phyloP scores from a whole-genome alignment of 2,113 vertebrate species.

The Hyperoodon ampullatus region DNA sequence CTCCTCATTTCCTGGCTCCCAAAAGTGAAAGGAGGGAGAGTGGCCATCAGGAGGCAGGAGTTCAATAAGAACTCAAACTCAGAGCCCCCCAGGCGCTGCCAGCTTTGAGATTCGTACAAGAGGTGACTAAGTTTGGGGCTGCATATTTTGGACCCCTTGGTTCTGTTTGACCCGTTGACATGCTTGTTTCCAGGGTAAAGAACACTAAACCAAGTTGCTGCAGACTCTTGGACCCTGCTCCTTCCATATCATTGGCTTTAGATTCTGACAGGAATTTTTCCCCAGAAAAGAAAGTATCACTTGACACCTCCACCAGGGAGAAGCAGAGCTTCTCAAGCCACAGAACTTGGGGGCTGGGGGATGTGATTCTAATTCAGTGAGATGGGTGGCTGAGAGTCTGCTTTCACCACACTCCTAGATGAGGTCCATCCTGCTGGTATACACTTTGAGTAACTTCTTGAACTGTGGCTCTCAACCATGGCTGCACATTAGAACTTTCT shows the following conservation, averaged over 20 bases:
- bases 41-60: background rate
- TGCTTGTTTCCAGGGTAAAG: background rate
- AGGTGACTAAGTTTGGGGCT: background rate
- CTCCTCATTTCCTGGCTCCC: background rate
- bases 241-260: background rate
- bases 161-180: background rate
- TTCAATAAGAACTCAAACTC: background rate
- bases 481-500: background rate
- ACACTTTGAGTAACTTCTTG: background rate
- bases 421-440: background rate
- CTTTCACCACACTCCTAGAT: background rate
- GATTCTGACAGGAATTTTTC: background rate
- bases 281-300: background rate
- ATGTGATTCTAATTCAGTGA: background rate
- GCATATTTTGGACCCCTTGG: background rate
- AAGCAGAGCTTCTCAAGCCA: background rate
- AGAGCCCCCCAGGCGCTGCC: background rate
- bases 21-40: background rate
- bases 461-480: background rate
- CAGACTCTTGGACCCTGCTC: background rate
- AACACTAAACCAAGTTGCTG: background rate
- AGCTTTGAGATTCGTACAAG: background rate
- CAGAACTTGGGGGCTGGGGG: rapidly evolving
- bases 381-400: background rate
- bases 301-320: background rate